phyloP scores from a whole-genome alignment of 30 jellyfish, hydroid and myxozoan genomes.

The Phacellophora camtschatica region DNA sequence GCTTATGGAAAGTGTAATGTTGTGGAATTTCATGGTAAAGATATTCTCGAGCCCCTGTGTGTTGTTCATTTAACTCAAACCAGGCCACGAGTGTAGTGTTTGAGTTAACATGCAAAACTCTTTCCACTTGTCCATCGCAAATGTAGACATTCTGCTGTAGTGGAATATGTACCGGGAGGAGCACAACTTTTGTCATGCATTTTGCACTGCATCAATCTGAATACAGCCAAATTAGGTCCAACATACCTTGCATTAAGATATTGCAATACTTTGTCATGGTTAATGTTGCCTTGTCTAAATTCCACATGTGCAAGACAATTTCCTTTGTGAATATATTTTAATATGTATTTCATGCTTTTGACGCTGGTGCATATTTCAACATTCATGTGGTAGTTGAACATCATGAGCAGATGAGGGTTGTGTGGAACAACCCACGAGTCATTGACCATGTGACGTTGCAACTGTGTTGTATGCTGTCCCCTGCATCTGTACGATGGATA shows the following conservation, averaged over 20 bases:
- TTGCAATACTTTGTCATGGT: slow-evolving; percentile 59
- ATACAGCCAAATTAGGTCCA: slow-evolving; percentile 51
- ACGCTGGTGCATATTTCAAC: slow-evolving; percentile 66
- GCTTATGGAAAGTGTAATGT: slow-evolving; percentile 16
- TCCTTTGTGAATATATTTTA: slow-evolving; percentile 73
- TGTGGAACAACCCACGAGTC: slow-evolving; percentile 75
- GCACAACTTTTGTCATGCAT: slow-evolving; percentile 52
- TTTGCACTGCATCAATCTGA: slow-evolving; percentile 8
- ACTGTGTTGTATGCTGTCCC: neutral
- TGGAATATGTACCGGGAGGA: slow-evolving; percentile 73
- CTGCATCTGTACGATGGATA: slow-evolving; percentile 68
- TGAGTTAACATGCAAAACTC: slow-evolving; percentile 6
- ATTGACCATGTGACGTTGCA: neutral
- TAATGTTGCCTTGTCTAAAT: slow-evolving; percentile 1
- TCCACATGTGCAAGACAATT: slow-evolving; percentile 48
- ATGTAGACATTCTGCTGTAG: slow-evolving; percentile 15
- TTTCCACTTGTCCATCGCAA: slow-evolving; percentile 55
- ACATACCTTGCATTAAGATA: slow-evolving; percentile 39
- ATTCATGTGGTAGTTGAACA: slow-evolving; percentile 65
- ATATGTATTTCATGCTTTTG: slow-evolving; percentile 59
- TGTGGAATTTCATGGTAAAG: slow-evolving; percentile 59
- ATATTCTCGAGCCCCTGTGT: slow-evolving; percentile 24
- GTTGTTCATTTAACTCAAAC: slow-evolving; percentile 28
- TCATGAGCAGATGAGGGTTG: slow-evolving; percentile 46
- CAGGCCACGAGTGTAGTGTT: slow-evolving; percentile 58